These are phyloP conservation scores for Monomorium pharaonis DNA, from an alignment of 1,140 invertebrate species.

Conservation along the genomic window DNA sequence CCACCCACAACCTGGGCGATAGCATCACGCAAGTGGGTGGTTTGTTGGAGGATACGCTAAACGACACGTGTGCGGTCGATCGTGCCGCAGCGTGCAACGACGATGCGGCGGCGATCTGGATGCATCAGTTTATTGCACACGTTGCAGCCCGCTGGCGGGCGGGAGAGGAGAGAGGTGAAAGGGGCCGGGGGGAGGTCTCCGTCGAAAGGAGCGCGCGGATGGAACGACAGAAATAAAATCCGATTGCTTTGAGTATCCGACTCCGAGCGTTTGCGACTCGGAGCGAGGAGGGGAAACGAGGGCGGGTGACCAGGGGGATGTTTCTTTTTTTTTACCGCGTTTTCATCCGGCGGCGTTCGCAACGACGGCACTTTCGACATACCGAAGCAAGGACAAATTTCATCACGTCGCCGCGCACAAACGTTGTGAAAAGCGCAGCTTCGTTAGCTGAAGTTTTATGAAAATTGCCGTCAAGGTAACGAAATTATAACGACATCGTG, in stretches of 20 bases:
- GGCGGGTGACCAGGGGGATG: background rate
- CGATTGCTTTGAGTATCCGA: background rate
- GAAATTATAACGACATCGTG: background rate
- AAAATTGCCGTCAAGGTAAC: background rate
- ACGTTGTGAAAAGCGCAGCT: background rate
- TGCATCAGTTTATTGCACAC: background rate
- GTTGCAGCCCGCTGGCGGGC: background rate
- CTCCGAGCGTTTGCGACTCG: background rate
- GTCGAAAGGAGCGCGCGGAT: background rate
- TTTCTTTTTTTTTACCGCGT: background rate
- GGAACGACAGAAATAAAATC: background rate
- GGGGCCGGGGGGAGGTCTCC: background rate
- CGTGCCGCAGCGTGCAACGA: slow-evolving; percentile 22
- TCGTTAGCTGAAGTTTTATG: background rate
- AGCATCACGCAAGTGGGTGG: background rate
- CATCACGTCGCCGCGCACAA: background rate
- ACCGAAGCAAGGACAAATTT: background rate
- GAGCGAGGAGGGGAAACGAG: background rate
- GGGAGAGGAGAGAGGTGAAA: background rate
- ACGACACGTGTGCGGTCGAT: slow-evolving; percentile 42
- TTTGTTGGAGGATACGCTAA: background rate
- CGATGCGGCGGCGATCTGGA: slow-evolving; percentile 5
- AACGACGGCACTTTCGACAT: background rate
- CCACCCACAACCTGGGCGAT: background rate
- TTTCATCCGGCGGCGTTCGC: background rate